A percentile compares a stretch with the other conserved stretches of the same genome.
These are phyloP conservation scores for Hymenopus coronatus DNA, from an alignment of 2,888 invertebrate genomes.

Conservation along the genomic window DNA sequence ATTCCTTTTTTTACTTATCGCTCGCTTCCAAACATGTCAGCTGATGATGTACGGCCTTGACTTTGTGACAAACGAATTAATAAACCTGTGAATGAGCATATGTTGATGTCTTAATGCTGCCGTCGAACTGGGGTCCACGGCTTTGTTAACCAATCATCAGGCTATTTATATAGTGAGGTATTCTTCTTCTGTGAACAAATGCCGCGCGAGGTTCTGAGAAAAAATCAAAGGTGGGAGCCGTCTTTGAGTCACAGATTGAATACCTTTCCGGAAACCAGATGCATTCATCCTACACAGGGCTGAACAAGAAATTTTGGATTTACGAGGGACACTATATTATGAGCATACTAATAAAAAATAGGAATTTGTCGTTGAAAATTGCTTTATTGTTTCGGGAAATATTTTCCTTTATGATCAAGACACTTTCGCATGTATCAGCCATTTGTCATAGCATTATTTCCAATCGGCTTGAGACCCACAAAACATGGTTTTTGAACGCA, in stretches of 20 bases:
- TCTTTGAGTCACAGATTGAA: neutral
- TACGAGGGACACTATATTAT: too few relatives aligned
- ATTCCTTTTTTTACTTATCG: neutral
- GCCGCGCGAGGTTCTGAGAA: too few relatives aligned
- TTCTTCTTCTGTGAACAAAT: neutral
- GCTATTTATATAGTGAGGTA: neutral
- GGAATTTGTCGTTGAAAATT: too few relatives aligned
- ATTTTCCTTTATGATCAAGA: too few relatives aligned
- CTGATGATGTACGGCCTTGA: neutral
- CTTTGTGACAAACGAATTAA: neutral
- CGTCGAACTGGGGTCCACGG: neutral
- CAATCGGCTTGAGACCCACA: too few relatives aligned
- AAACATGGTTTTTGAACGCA: too few relatives aligned
- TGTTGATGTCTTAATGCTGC: slow-evolving; percentile 5
- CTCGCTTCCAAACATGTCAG: neutral
- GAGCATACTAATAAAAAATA: too few relatives aligned
- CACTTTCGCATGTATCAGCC: too few relatives aligned
- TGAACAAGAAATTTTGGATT: neutral
- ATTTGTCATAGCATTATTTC: too few relatives aligned
- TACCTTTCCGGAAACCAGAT: neutral
- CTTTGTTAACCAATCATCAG: neutral
- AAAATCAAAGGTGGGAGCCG: neutral
- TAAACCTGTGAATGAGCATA: neutral
- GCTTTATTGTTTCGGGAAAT: too few relatives aligned
- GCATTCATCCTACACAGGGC: neutral